phyloP scores from a whole-genome alignment of 2,113 vertebrate species.

The Morphnarchus princeps region DNA sequence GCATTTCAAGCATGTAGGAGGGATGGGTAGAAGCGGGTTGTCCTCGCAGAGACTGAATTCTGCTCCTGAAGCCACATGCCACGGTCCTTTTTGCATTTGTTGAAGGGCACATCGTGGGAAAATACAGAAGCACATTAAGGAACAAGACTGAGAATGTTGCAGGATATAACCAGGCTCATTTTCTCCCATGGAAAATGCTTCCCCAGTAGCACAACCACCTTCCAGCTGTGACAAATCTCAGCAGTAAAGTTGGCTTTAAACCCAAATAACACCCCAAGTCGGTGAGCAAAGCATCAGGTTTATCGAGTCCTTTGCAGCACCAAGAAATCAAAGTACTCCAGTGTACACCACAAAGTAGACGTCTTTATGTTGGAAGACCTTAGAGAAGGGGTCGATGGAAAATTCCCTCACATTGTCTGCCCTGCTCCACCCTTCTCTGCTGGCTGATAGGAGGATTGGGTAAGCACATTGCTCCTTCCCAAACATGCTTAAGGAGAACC shows the following conservation, averaged over 20 bases:
- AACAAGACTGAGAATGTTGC: rapidly evolving
- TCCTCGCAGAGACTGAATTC: background rate
- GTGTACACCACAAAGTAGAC: rapidly evolving
- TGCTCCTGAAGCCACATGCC: background rate
- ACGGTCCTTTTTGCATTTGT: rapidly evolving
- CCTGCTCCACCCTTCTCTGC: background rate
- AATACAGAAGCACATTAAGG: background rate
- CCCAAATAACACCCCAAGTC: background rate
- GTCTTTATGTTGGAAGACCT: background rate
- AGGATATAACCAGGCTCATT: background rate
- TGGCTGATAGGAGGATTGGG: background rate
- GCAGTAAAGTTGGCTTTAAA: background rate
- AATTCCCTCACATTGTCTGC: background rate
- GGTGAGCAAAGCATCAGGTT: background rate
- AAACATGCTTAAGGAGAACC: background rate
- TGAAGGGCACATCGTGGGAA: background rate
- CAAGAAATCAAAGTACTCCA: background rate
- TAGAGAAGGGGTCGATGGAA: background rate
- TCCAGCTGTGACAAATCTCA: background rate
- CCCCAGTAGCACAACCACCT: background rate
- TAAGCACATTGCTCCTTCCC: background rate
- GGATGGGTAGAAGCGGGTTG: background rate
- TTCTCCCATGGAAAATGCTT: background rate
- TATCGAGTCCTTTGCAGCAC: background rate
- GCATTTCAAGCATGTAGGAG: rapidly evolving